These are phyloP conservation scores for Leptoteleia sp. DNA, from an alignment of 1,140 invertebrate genomes.

Conservation along the genomic window DNA sequence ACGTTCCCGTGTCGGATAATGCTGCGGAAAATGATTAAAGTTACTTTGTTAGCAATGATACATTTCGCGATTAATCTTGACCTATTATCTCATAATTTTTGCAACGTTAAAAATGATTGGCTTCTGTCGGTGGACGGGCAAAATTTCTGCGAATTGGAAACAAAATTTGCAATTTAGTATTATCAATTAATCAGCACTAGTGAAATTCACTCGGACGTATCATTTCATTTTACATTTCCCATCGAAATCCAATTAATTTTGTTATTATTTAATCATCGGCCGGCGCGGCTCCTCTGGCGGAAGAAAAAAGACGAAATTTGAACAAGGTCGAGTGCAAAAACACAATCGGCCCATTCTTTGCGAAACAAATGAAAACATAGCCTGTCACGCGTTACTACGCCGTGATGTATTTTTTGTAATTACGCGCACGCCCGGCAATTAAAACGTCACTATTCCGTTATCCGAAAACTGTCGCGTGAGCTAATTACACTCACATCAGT, in stretches of 20 bases:
- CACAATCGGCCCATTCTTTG: slow-evolving; percentile 8
- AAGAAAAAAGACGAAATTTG: slow-evolving; percentile 29
- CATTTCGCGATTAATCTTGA: too few relatives aligned
- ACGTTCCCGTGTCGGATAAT: too few relatives aligned
- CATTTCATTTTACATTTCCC: slow-evolving; percentile 36
- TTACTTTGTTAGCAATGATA: too few relatives aligned
- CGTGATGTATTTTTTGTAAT: slow-evolving; percentile 42
- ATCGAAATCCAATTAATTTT: slow-evolving; percentile 42
- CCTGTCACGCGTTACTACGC: slow-evolving; percentile 29
- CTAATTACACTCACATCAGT: slow-evolving; percentile 57
- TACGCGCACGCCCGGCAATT: slow-evolving; percentile 31
- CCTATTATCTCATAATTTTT: too few relatives aligned
- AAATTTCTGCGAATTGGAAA: neutral
- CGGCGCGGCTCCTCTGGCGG: neutral
- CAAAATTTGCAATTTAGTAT: slow-evolving; percentile 8
- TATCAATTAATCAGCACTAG: slow-evolving; percentile 20
- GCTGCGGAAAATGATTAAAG: too few relatives aligned
- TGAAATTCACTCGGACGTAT: slow-evolving; percentile 10
- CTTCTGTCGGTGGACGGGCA: too few relatives aligned
- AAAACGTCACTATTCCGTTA: slow-evolving; percentile 38
- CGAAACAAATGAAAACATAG: slow-evolving; percentile 31
- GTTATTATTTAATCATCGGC: slow-evolving; percentile 47
- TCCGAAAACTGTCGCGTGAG: slow-evolving; percentile 46
- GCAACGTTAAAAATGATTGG: too few relatives aligned
- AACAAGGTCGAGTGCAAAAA: slow-evolving; percentile 19